Evolutionary conservation across 1,140 invertebrate genomes (phyloP), one percentile per base, ranked within the genome.

Genomic region (Protaetia brevitarsis): DNA sequence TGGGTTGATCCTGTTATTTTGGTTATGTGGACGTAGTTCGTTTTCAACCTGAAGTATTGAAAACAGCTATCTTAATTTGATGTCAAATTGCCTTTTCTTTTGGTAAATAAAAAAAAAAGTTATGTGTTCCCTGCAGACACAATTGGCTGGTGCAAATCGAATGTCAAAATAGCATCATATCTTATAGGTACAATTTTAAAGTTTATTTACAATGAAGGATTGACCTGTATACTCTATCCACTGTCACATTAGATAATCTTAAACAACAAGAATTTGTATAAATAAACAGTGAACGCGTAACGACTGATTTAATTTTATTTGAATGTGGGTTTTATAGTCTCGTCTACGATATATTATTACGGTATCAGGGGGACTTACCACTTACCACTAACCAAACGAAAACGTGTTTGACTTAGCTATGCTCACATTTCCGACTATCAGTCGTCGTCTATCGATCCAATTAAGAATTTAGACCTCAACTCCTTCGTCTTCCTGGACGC

Each of bases 241-340:
- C 34, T 37, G 3, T 16, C 16, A 37, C 16, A 16, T 13, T 37
- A 37, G 34, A 37, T 37, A 37, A 37, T 13, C n/a, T 37, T 51
- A 51, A 51, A 51, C 19, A 23, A 51, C 6, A 19, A 51, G 26
- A 51, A 51, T 45, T 21, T 45, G 41, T 45, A 45, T 45, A 45
- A 45, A 21, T 45, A 21, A 45, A 45, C 23, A 51, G 16, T 23
- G 41, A 23, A 21, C 41, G 41, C 41, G 41, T 51, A 51, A 51
- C 41, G 41, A 23, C 41, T 51, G 41, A 23, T 51, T 51, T 51
- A 51, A 51, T 51, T 51, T 51, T 51, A 51, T 51, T 51, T 51
- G 41, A 51, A 51, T 51, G 41, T 51, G 41, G 41, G 41, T 51
- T 51, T 51, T 51, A 51, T 51, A 19, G 16, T 51, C 41, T 16